Evolutionary conservation across 2,888 invertebrate genomes (phyloP), one percentile per base, ranked within the genome.

Genomic region (Eupeodes latifasciatus): DNA sequence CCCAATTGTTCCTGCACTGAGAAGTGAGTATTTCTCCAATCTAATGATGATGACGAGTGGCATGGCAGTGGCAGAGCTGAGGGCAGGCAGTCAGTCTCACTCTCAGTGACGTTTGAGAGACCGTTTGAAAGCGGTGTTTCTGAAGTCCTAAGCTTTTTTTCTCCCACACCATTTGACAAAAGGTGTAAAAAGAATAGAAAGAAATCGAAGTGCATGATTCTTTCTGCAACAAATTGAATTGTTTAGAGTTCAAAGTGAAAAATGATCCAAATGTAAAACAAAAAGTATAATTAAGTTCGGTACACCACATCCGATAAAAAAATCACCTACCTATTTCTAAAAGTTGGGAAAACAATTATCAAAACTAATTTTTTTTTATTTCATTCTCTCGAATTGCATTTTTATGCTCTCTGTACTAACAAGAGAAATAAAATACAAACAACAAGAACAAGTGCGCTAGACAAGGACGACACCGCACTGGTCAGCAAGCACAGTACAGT

Each of bases 21-120:
- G 34, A 51, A 67, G 0, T 51, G 34, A 75, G 75, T 83, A 69
- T 79, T 75, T 83, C 72, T 82, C 74, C 53, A 86, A 83, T 79
- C 69, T 75, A 55, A 64, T 69, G 2, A 2, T 2, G 2, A 64
- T 69, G 2, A 2, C 27, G 2, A 27, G 27, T 27, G 27, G 27
- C 27, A 27, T 1, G 27, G 27, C 27, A 27, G 27, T n/a, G n/a
- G n/a, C n/a, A n/a, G n/a, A n/a, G n/a, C n/a, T n/a, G n/a, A 27
- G 27, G 27, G 27, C 27, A 27, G 27, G 3, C 27, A 27, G 27
- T 27, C 27, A 27, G 19, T 19, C n/a, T 19, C 19, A 19, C 1
- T 19, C 19, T 74, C 82, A 86, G 86, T 86, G 86, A 86, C 83
- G 83, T 86, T 79, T 86, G 81, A 83, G 83, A 78, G 64, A 83